These are phyloP conservation scores for Odontocerum albicorne DNA, from an alignment of 2,888 invertebrate genomes.

Conservation along the genomic window DNA sequence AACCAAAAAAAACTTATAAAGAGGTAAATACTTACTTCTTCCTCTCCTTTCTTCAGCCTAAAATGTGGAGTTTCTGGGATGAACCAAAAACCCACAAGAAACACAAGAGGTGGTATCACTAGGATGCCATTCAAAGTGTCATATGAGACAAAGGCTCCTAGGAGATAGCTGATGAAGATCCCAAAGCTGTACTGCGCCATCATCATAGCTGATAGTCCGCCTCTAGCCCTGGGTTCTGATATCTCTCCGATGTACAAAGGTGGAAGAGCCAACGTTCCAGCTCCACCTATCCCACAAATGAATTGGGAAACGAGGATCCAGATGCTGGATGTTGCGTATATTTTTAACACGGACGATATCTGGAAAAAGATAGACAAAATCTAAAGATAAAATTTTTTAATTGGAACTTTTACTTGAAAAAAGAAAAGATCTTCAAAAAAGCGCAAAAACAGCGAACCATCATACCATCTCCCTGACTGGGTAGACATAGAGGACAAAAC, in stretches of 20 bases:
- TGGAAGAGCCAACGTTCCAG: conserved; percentile 55
- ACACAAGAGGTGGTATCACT: conserved; percentile 46
- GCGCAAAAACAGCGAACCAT: background rate
- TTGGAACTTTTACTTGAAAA: background rate
- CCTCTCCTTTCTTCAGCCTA: conserved; percentile 43
- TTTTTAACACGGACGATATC: conserved; percentile 60
- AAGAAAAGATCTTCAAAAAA: background rate
- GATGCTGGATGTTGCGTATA: conserved; percentile 48
- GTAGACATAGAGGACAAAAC: too few relatives aligned
- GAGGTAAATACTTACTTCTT: conserved; percentile 43
- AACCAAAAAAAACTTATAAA: too few relatives aligned
- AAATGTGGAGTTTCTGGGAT: conserved; percentile 61
- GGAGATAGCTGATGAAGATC: conserved; percentile 44
- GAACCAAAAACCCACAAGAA: conserved; percentile 46
- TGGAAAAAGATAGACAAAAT: too few relatives aligned
- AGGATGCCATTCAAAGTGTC: conserved; percentile 47
- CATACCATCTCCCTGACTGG: background rate
- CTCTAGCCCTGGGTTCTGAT: conserved; percentile 56
- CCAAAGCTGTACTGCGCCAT: conserved; percentile 54
- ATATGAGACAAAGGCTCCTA: conserved; percentile 52
- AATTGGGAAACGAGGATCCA: conserved; percentile 57
- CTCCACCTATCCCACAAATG: conserved; percentile 60
- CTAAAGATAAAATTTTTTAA: too few relatives aligned
- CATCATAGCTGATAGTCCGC: conserved; percentile 55
- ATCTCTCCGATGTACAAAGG: conserved; percentile 69